A percentile compares a stretch with the other conserved stretches of the same genome.
Conservation (phyloP, 2,797 vertebrate species). For the Parotocinclus haroldoi region DNA sequence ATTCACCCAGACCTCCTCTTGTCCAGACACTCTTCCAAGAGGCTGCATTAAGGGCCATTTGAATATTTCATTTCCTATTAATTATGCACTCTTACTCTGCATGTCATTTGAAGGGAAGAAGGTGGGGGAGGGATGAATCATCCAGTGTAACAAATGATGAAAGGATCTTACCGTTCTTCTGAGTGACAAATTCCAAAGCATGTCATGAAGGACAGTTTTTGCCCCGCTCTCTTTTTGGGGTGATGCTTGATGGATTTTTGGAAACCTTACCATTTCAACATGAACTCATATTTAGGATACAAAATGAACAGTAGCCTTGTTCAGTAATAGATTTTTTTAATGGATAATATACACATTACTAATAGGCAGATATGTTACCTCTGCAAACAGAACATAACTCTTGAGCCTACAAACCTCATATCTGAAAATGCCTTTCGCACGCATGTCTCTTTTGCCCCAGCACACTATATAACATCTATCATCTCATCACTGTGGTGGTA, state of each 20-base stretch:
- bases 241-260: slow-evolving; percentile 82
- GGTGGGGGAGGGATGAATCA: slow-evolving; percentile 75
- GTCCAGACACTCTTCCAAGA: slow-evolving; percentile 91
- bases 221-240: slow-evolving; percentile 86
- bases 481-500: slow-evolving; percentile 14
- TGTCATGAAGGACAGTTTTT: slow-evolving; percentile 87
- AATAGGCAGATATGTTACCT: no score
- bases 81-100: slow-evolving; percentile 99
- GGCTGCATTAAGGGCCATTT: slow-evolving; percentile 99
- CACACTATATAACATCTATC: slow-evolving; percentile 58
- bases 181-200: slow-evolving; percentile 91
- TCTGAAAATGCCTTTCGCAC: slow-evolving; percentile 8
- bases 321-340: no score
- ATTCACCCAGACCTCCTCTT: slow-evolving; percentile 80
- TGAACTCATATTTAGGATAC: no score
- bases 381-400: not conserved
- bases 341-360: no score
- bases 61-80: slow-evolving; percentile 99
- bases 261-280: no score
- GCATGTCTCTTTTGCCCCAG: slow-evolving; percentile 27
- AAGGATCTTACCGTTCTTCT: slow-evolving; percentile 84
- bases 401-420: not conserved
- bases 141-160: slow-evolving; percentile 99
- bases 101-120: slow-evolving; percentile 88
- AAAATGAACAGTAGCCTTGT: no score